Evolutionary conservation across 2,888 invertebrate genomes (phyloP).

Genomic region (Cylindroiulus punctatus): DNA sequence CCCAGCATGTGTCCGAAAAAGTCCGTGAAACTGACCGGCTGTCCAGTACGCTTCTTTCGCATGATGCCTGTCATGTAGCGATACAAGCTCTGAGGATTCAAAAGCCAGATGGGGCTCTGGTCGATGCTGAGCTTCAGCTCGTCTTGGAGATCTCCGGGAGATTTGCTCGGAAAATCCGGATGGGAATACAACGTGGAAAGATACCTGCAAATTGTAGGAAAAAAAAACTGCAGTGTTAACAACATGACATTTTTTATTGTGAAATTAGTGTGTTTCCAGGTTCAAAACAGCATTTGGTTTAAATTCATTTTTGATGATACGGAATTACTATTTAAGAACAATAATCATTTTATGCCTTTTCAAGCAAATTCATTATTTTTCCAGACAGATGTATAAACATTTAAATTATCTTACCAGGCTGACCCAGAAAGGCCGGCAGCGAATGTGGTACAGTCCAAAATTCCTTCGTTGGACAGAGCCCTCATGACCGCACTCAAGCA

Average conservation of each 20-base stretch:
- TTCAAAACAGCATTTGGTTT: neutral
- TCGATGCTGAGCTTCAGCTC: slow-evolving; percentile 65
- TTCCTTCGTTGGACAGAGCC: slow-evolving; percentile 65
- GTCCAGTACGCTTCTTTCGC: slow-evolving; percentile 65
- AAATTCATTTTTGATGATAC: no score
- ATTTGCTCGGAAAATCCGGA: slow-evolving; percentile 65
- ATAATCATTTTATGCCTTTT: no score
- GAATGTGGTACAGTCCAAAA: slow-evolving; percentile 66
- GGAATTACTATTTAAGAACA: no score
- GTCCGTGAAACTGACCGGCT: slow-evolving; percentile 68
- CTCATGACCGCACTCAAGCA: slow-evolving; percentile 66
- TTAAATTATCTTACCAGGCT: slow-evolving; percentile 64
- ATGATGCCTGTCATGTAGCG: slow-evolving; percentile 64
- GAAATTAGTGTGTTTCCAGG: neutral
- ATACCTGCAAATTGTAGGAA: slow-evolving; percentile 63
- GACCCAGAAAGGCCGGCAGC: slow-evolving; percentile 67
- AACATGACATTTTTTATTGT: no score
- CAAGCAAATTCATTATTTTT: no score
- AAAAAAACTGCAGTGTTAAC: neutral
- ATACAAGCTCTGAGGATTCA: slow-evolving; percentile 63
- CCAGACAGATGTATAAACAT: no score
- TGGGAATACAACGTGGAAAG: slow-evolving; percentile 67
- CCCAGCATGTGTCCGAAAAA: slow-evolving; percentile 68
- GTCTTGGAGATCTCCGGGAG: slow-evolving; percentile 64
- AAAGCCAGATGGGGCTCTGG: slow-evolving; percentile 64